Evolutionary conservation across 1,140 invertebrate species (phyloP).

Genomic region (Cotesia glomerata): DNA sequence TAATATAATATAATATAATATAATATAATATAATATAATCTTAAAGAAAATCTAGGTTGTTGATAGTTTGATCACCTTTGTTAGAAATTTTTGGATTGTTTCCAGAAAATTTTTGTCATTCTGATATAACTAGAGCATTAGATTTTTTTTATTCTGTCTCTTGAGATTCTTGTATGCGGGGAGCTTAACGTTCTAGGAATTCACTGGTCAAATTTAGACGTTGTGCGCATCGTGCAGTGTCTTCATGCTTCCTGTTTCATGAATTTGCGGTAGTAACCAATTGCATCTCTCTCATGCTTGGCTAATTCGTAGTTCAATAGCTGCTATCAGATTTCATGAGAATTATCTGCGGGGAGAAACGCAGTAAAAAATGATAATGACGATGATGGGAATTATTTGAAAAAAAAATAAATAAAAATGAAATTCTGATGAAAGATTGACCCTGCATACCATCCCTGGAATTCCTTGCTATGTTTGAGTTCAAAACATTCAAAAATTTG

Average conservation of each 20-base stretch:
- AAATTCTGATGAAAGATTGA: too few species aligned
- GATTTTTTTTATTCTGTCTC: not conserved
- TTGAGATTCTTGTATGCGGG: not conserved
- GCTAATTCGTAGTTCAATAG: constrained; percentile 12
- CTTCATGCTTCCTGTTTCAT: constrained; percentile 9
- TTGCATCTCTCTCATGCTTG: not conserved
- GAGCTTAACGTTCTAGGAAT: not conserved
- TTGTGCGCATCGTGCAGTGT: not conserved
- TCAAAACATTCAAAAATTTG: too few species aligned
- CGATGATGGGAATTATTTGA: not conserved
- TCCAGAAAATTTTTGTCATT: not conserved
- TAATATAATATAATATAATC: too few species aligned
- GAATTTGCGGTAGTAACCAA: not conserved
- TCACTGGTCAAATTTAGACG: constrained; percentile 12
- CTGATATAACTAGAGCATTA: not conserved
- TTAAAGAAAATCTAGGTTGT: too few species aligned
- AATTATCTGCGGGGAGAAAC: not conserved
- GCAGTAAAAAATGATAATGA: not conserved
- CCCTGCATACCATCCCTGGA: too few species aligned
- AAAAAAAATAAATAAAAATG: too few species aligned
- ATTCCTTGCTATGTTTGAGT: too few species aligned
- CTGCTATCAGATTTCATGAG: not conserved
- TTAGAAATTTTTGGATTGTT: not conserved
- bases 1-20: too few species aligned
- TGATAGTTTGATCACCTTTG: not conserved